Percentiles rank a stretch among this genome's conserved stretches.
phyloP scores from a whole-genome alignment of 2,797 vertebrate species.

The Podarcis lilfordi region DNA sequence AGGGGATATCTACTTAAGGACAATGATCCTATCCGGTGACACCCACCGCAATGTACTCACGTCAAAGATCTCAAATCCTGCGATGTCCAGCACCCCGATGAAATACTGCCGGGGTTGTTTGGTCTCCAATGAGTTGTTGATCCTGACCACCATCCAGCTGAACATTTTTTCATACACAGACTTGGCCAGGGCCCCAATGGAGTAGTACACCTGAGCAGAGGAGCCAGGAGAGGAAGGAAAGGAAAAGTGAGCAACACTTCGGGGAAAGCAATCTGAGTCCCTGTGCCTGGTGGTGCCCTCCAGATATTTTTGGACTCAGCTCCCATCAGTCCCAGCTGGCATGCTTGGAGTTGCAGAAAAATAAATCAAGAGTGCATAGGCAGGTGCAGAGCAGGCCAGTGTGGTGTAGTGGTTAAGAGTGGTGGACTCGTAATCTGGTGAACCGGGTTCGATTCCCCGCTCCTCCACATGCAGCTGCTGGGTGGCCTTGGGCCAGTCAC shows the following conservation, averaged over 20 bases:
- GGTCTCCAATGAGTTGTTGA: conserved; percentile 86
- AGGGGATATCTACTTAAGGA: background rate
- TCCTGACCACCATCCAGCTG: conserved; percentile 88
- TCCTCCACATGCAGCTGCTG: too few relatives aligned
- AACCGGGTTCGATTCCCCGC: too few relatives aligned
- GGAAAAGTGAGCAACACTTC: background rate
- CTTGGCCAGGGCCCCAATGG: conserved; percentile 85
- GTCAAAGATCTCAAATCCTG: conserved; percentile 90
- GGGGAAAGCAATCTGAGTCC: background rate
- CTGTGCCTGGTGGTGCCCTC: too few relatives aligned
- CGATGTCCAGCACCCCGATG: conserved; percentile 89
- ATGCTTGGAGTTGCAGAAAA: too few relatives aligned
- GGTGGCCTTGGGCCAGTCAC: too few relatives aligned
- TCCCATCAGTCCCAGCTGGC: too few relatives aligned
- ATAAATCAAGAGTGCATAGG: too few relatives aligned
- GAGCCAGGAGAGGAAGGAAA: background rate
- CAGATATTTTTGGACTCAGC: too few relatives aligned
- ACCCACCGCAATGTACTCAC: conserved; percentile 40
- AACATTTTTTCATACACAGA: conserved; percentile 91
- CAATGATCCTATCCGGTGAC: too few relatives aligned
- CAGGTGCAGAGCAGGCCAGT: too few relatives aligned
- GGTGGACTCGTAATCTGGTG: too few relatives aligned
- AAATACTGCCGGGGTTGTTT: conserved; percentile 88
- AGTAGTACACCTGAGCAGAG: conserved; percentile 76
- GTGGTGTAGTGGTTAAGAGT: too few relatives aligned